Percentiles rank a stretch among this genome's conserved stretches.
Conservation (phyloP, 2,113 vertebrate genomes). For the Mus pahari region DNA sequence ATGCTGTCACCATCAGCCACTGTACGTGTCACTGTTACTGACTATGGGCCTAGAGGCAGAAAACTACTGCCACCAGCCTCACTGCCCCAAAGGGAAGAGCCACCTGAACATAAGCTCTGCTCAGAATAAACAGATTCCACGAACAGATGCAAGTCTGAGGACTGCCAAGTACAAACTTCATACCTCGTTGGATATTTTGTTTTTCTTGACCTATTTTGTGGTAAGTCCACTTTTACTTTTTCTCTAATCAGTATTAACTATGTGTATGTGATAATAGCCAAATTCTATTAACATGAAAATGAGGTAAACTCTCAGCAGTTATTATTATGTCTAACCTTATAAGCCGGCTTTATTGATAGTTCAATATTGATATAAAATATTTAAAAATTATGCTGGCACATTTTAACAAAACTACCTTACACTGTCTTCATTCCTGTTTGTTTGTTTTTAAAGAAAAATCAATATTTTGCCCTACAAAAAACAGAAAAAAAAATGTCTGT, state of each 20-base stretch:
- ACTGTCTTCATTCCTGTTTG: slow-evolving; percentile 30
- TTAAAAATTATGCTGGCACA: slow-evolving; percentile 33
- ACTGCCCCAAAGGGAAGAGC: neutral
- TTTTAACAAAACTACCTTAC: slow-evolving; percentile 51
- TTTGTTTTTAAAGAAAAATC: slow-evolving; percentile 35
- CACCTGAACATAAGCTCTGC: slow-evolving; percentile 34
- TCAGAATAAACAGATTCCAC: neutral
- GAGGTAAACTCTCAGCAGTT: slow-evolving; percentile 35
- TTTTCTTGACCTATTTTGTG: slow-evolving; percentile 35
- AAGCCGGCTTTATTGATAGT: slow-evolving; percentile 49
- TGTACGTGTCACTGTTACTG: neutral
- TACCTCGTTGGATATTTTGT: neutral
- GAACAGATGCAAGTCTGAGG: neutral
- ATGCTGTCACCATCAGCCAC: neutral
- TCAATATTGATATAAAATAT: slow-evolving; percentile 56
- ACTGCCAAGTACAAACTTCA: neutral
- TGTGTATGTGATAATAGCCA: neutral
- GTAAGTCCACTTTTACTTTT: slow-evolving; percentile 52
- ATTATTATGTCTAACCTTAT: slow-evolving; percentile 9
- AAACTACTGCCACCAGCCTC: slow-evolving; percentile 12
- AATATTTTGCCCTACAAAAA: slow-evolving; percentile 48
- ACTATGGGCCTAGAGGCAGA: neutral
- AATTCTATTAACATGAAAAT: slow-evolving; percentile 50
- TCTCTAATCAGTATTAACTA: neutral
- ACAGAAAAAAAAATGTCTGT: slow-evolving; percentile 13